phyloP scores from a whole-genome alignment of 2,888 invertebrate genomes.

The Chesias legatella region DNA sequence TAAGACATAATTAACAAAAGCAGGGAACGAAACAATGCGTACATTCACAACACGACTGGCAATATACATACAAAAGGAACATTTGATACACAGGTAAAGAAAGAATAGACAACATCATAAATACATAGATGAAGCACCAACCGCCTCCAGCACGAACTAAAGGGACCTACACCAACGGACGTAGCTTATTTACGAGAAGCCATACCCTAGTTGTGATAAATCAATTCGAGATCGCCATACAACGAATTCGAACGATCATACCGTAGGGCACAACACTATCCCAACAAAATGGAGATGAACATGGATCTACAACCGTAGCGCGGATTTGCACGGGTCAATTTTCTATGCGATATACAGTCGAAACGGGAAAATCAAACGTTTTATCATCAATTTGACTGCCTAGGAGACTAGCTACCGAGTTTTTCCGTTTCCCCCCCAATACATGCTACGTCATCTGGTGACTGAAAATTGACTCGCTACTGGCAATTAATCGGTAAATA shows the following conservation, averaged over 20 bases:
- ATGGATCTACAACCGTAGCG: constrained; percentile 68
- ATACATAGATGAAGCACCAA: constrained; percentile 79
- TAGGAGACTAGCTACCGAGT: too few species aligned
- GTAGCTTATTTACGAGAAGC: constrained; percentile 44
- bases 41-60: constrained; percentile 67
- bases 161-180: constrained; percentile 64
- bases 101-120: constrained; percentile 53
- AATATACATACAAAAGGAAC: constrained; percentile 54
- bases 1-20: neutral
- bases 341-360: too few species aligned
- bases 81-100: constrained; percentile 61
- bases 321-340: too few species aligned
- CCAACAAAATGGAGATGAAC: constrained; percentile 62
- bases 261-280: constrained; percentile 36
- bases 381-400: too few species aligned
- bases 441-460: too few species aligned
- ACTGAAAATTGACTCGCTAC: too few species aligned
- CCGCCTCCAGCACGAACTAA: constrained; percentile 63
- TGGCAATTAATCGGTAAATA: too few species aligned
- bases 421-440: too few species aligned
- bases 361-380: too few species aligned
- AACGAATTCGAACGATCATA: constrained; percentile 33
- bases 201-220: constrained; percentile 32
- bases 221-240: constrained; percentile 26
- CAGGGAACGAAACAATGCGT: constrained; percentile 39